Base-by-base conservation (phyloP, 2,113 vertebrate genomes). In the Paraplagusia blochii region DNA sequence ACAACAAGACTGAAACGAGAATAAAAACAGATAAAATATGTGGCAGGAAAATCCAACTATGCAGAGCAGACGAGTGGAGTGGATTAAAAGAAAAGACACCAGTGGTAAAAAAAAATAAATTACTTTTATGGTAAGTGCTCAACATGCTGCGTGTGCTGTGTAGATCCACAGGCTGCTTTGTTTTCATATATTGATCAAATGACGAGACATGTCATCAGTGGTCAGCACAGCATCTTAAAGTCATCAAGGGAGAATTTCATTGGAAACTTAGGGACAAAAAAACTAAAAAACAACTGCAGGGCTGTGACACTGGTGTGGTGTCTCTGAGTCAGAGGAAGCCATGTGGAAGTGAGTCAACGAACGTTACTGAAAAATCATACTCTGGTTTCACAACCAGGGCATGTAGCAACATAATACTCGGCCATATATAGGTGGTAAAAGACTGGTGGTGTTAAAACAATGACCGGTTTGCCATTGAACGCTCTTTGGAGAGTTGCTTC, bases 291-390 rank as follows among this genome's bases (percentile, higher is more conserved):
- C 44, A 34, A 13, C 18, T 19, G 19, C 36, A 48, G 63, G 51
- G 36, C 42, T 1, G n/a, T 8, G 48, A 49, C 58, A 63, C 15
- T 63, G 12, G 10, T 53, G 11, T 47, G 63, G 47, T 53, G 43
- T 63, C 53, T 44, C 43, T 59, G 16, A 39, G 54, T 49, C 15
- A 22, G 53, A 4, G 17, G 13, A 42, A 44, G 59, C 35, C 45
- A 43, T 9, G 8, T 29, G 22, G 22, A 12, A 39, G 45, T 9
- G 47, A 58, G 9, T 35, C 3, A 8, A 11, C 0, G 7, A 35
- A 48, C 3, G 29, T 39, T 44, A 5, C 16, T 17, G 15, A 17
- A 14, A 18, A 38, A 38, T 38, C 13, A 15, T 16, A 11, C 15
- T 34, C 3, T 12, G 34, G 36, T 36, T 51, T 29, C 19, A 19